These are phyloP conservation scores for Noctua comes DNA, from an alignment of 2,888 invertebrate genomes.

Conservation along the genomic window DNA sequence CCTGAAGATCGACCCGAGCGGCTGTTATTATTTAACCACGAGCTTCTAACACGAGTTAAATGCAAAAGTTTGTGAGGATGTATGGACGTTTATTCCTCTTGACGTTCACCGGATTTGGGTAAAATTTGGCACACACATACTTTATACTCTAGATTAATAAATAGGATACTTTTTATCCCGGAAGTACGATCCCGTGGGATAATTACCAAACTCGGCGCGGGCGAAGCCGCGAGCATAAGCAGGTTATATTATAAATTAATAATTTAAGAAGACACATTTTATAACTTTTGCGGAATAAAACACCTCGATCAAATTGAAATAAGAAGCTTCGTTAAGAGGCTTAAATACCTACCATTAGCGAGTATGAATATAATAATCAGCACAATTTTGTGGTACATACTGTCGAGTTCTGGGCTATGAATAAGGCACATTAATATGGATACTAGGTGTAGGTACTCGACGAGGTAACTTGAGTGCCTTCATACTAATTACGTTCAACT, in stretches of 20 bases:
- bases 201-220: no score
- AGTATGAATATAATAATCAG: background rate
- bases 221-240: no score
- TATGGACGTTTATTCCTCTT: no score
- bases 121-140: no score
- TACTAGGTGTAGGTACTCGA: background rate
- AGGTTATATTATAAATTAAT: background rate
- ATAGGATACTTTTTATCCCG: no score
- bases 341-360: background rate
- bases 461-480: background rate
- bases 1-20: no score
- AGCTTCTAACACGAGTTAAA: background rate
- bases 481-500: background rate
- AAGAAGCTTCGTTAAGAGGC: background rate
- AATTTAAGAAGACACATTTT: background rate
- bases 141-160: no score
- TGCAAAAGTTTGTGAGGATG: no score
- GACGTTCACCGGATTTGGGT: no score
- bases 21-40: background rate
- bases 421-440: background rate
- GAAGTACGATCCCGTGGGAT: no score
- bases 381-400: background rate
- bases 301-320: background rate
- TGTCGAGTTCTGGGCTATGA: background rate
- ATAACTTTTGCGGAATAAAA: background rate